Base-by-base conservation (phyloP, 2,797 vertebrate species). In the Synaphobranchus kaupii region DNA sequence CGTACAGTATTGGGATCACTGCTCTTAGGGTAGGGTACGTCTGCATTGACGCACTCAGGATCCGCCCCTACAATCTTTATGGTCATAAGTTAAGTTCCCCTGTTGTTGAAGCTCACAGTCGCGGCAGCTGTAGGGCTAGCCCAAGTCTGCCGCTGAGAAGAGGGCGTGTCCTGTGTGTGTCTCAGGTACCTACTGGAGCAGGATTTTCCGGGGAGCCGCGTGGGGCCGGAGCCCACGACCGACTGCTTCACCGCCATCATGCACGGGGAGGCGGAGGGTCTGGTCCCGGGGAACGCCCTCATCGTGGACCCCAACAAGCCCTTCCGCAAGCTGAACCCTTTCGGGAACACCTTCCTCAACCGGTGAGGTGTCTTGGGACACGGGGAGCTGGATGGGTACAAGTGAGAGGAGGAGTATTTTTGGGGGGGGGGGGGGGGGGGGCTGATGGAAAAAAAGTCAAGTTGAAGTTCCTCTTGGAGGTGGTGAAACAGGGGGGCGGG, bases 161-260 rank as follows among this genome's bases (percentile, higher is more conserved):
- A 13, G 0, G 54, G 54, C 2, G 54, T 56, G 54, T 56, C 54
- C 54, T 2, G 54, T 13, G 52, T 54, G 54, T 56, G 28, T 50
- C 78, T 15, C 76, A 96, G 96, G 91, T 98, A 98, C 93, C 95
- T 98, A 13, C 92, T 98, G 88, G 97, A 98, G 89, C 96, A 98
- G 91, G 97, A 98, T 87, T 97, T 98, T 52, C 97, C 95, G 0
- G 97, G 97, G 0, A 96, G 97, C 88, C 95, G 98, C 47, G 95
- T 98, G 68, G 97, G 98, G 0, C 97, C 98, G 0, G 98, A 98
- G 86, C 98, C 98, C 85, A 98, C 98, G 82, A 98, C 97, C 0
- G 97, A 98, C 87, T 97, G 96, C 88, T 98, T 98, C 84, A 97
- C 97, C 50, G 97, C 97, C 0, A 94, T 98, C 87, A 98, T 98